Conservation (phyloP, 2,113 vertebrate genomes). For the Catharus minimus region DNA sequence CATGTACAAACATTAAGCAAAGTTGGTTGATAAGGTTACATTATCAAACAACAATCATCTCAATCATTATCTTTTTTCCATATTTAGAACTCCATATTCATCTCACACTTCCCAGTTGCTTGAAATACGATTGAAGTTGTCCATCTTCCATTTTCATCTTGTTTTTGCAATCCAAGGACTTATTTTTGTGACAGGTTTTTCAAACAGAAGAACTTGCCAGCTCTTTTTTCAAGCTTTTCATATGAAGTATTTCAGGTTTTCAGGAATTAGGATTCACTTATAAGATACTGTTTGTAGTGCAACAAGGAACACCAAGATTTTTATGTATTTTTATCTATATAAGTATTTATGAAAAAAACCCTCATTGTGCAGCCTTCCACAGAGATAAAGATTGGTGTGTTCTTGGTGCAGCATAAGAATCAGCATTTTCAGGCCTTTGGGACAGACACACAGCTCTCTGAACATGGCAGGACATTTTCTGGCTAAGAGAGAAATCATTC, state of each 20-base stretch:
- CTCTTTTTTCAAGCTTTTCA: slow-evolving; percentile 10
- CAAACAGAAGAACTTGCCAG: neutral
- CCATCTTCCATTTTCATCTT: neutral
- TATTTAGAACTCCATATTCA: neutral
- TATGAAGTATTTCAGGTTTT: neutral
- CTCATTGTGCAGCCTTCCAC: slow-evolving; percentile 33
- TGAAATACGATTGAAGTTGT: neutral
- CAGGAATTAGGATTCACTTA: neutral
- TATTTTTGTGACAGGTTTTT: neutral
- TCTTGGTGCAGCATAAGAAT: slow-evolving; percentile 51
- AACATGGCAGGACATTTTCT: slow-evolving; percentile 56
- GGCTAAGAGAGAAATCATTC: slow-evolving; percentile 69
- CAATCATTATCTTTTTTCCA: neutral
- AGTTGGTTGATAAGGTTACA: slow-evolving; percentile 5
- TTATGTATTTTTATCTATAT: neutral
- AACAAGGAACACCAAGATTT: neutral
- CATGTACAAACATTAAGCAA: slow-evolving; percentile 46
- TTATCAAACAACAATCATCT: slow-evolving; percentile 12
- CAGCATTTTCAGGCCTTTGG: slow-evolving; percentile 63
- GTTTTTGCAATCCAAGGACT: neutral
- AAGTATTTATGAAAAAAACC: neutral
- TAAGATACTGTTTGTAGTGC: neutral
- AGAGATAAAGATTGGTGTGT: slow-evolving; percentile 14
- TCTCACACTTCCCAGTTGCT: neutral
- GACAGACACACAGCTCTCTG: slow-evolving; percentile 51